Percentiles rank a stretch among this genome's conserved stretches.
Evolutionary conservation across 2,888 invertebrate genomes (phyloP).

Genomic region (Leptinotarsa haldemani): DNA sequence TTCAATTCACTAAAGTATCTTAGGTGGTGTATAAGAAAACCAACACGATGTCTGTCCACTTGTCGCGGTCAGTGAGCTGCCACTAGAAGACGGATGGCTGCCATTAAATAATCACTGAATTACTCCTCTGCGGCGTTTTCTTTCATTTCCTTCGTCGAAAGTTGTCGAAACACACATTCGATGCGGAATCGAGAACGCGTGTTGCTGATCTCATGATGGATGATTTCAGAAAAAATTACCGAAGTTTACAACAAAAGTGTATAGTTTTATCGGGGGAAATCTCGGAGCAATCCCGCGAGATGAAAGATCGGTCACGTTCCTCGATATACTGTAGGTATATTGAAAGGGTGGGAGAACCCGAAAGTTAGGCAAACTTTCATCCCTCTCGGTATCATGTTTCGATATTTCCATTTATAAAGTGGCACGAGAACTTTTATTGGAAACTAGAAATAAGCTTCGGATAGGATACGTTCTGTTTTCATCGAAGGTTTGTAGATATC

Average conservation of each 20-base stretch:
- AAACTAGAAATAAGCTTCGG: not conserved
- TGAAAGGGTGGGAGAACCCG: slow-evolving; percentile 43
- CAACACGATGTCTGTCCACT: slow-evolving; percentile 46
- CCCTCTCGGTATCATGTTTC: slow-evolving; percentile 30
- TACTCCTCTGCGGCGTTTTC: slow-evolving; percentile 50
- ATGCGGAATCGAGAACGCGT: slow-evolving; percentile 61
- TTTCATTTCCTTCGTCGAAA: slow-evolving; percentile 50
- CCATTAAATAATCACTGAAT: slow-evolving; percentile 56
- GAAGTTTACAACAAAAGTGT: slow-evolving; percentile 68
- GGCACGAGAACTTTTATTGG: slow-evolving; percentile 21
- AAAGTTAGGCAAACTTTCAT: slow-evolving; percentile 48
- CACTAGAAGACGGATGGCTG: slow-evolving; percentile 52
- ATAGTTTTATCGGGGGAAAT: slow-evolving; percentile 73
- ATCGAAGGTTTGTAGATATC: not conserved
- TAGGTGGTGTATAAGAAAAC: slow-evolving; percentile 36
- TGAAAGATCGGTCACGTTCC: slow-evolving; percentile 71
- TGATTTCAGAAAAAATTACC: slow-evolving; percentile 66
- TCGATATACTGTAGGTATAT: slow-evolving; percentile 54
- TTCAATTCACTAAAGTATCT: slow-evolving; percentile 19
- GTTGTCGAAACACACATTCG: slow-evolving; percentile 40
- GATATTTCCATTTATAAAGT: slow-evolving; percentile 33
- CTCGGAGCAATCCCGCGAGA: slow-evolving; percentile 68
- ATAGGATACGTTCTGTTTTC: not conserved
- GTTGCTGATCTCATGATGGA: slow-evolving; percentile 65
- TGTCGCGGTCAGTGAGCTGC: slow-evolving; percentile 49